phyloP scores from a whole-genome alignment of 2,888 invertebrate genomes.

The Parnassius apollo region DNA sequence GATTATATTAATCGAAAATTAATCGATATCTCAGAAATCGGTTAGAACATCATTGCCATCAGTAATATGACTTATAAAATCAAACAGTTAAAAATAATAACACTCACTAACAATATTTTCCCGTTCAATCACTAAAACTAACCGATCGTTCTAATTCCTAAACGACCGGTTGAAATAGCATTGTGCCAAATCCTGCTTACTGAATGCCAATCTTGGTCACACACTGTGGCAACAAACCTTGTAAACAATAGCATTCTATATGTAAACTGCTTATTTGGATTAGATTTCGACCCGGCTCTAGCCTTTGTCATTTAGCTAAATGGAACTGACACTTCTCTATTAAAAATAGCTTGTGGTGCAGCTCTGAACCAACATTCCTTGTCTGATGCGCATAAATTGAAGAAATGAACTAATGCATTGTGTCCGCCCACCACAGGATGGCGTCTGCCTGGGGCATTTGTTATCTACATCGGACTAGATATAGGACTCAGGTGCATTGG shows the following conservation, averaged over 20 bases:
- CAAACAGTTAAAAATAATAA: background rate
- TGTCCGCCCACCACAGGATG: conserved; percentile 51
- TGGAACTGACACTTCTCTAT: conserved; percentile 24
- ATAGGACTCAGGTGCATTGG: conserved; percentile 17
- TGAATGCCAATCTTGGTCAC: conserved; percentile 5
- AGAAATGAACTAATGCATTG: conserved; percentile 56
- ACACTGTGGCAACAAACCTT: background rate
- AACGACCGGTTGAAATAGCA: conserved; percentile 5
- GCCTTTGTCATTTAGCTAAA: conserved; percentile 10
- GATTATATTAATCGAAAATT: too few relatives aligned
- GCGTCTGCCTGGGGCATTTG: conserved; percentile 38
- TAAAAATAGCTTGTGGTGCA: conserved; percentile 16
- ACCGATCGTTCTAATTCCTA: background rate
- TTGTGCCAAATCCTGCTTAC: conserved; percentile 23
- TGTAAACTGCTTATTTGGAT: conserved; percentile 5
- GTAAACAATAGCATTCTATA: background rate
- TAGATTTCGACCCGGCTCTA: conserved; percentile 6
- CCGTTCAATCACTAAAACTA: background rate
- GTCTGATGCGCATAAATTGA: conserved; percentile 49
- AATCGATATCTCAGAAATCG: too few relatives aligned
- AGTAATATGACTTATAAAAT: background rate
- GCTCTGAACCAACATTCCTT: conserved; percentile 21
- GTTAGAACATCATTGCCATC: too few relatives aligned
- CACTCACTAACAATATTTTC: background rate
- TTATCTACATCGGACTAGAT: conserved; percentile 39